phyloP scores from a whole-genome alignment of 2,888 invertebrate genomes.

The Choristoneura rosaceana region DNA sequence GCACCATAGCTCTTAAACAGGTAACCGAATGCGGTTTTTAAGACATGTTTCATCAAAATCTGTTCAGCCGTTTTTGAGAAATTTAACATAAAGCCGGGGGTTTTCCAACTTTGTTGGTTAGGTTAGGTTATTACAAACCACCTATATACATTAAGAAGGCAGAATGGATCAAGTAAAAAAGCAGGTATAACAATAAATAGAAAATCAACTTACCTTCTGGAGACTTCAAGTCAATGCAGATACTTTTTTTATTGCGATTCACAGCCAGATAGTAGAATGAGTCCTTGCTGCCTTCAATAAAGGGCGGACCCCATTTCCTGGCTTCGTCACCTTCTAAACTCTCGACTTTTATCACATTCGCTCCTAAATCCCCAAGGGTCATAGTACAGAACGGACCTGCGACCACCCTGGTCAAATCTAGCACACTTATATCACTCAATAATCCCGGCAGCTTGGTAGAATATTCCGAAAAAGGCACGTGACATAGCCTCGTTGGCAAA shows the following conservation, averaged over 20 bases:
- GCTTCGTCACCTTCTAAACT: constrained; percentile 93
- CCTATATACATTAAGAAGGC: no score
- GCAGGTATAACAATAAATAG: background rate
- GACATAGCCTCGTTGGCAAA: constrained; percentile 42
- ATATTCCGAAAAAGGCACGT: constrained; percentile 50
- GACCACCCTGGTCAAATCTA: constrained; percentile 94
- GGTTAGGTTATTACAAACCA: no score
- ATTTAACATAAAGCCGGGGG: no score
- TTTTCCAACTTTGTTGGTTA: no score
- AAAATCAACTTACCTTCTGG: constrained; percentile 80
- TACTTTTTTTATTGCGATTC: constrained; percentile 97
- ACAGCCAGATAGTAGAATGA: constrained; percentile 94
- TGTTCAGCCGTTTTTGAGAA: no score
- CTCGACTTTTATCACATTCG: constrained; percentile 97
- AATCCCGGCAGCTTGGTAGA: constrained; percentile 80
- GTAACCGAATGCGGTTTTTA: no score
- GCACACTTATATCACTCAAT: constrained; percentile 88
- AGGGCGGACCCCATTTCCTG: constrained; percentile 97
- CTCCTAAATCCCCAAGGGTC: constrained; percentile 96
- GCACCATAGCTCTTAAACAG: no score
- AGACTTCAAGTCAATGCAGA: constrained; percentile 93
- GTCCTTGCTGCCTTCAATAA: constrained; percentile 87
- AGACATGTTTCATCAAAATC: no score
- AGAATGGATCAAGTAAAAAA: no score
- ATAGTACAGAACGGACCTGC: constrained; percentile 98